Evolutionary conservation across 2,797 vertebrate species (phyloP), one percentile per base, ranked within the genome.

Genomic region (Anguilla anguilla): DNA sequence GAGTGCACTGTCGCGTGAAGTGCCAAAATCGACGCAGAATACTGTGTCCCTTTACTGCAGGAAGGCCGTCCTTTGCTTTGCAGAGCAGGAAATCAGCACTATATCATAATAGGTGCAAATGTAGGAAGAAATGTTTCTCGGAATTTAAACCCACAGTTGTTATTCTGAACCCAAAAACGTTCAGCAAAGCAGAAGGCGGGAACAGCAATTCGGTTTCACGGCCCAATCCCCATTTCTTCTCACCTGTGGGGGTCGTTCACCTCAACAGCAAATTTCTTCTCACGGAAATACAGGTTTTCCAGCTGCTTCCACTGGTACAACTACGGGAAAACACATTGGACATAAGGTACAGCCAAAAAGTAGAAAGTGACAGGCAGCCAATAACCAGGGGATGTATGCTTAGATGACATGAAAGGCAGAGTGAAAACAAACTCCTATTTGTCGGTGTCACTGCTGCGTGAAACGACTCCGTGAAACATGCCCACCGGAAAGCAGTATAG

Each of bases 191-290:
- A 25, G 19, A 49, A 39, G 9, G 39, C 15, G 17, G 19, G 6
- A 17, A 46, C 19, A 4, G 25, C 6, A 49, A 51, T 2, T 82
- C 25, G 2, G 19, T 51, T 82, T 46, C 10, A 46, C 19, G 59
- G 13, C 61, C 49, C 13, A 4, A 31, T 79, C 46, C 22, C 67
- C 72, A 86, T n/a, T 86, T 86, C 13, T 43, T 90, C 93, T 95
- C 85, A 99, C 98, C 97, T 98, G 90, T 96, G 96, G 6, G 98
- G 98, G 92, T 99, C 97, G 0, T 99, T 98, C 46, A 99, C 98
- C 94, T 99, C 98, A 87, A 99, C 98, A 1, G 98, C 97, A 95
- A 99, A 99, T 83, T 99, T 99, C 95, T 99, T 99, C 93, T 99
- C 98, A 69, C 98, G 97, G 93, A 99, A 99, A 94, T 99, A 99